These are phyloP conservation scores for Coelopa frigida DNA, from an alignment of 1,140 invertebrate genomes.

Conservation along the genomic window DNA sequence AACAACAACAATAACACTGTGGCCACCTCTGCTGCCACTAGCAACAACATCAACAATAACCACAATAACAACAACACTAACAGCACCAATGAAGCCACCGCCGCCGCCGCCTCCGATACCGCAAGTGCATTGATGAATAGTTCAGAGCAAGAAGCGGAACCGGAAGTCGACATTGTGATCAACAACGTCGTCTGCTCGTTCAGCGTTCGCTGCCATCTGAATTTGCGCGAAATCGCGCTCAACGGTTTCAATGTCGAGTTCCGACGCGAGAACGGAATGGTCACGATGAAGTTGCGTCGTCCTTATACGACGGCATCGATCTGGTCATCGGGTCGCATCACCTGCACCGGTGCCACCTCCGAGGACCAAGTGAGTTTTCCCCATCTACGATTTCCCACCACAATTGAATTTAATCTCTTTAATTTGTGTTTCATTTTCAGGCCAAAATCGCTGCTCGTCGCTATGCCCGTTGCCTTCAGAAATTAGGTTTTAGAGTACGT, in stretches of 20 bases:
- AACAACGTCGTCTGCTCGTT: slow-evolving; percentile 99
- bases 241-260: slow-evolving; percentile 93
- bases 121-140: slow-evolving; percentile 5
- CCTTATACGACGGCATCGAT: slow-evolving; percentile 93
- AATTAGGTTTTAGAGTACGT: slow-evolving; percentile 81
- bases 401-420: no score
- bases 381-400: neutral
- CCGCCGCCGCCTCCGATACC: neutral
- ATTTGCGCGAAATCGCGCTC: slow-evolving; percentile 89
- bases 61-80: slow-evolving; percentile 3
- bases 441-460: slow-evolving; percentile 85
- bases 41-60: no score
- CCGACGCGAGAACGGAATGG: slow-evolving; percentile 91
- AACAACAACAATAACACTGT: slow-evolving; percentile 3
- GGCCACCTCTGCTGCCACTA: neutral
- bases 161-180: slow-evolving; percentile 88
- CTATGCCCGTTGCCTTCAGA: slow-evolving; percentile 85
- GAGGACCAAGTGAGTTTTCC: slow-evolving; percentile 60
- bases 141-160: slow-evolving; percentile 43
- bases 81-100: slow-evolving; percentile 6
- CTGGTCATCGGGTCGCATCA: slow-evolving; percentile 96
- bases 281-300: slow-evolving; percentile 92
- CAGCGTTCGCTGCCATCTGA: slow-evolving; percentile 93
- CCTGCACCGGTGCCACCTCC: slow-evolving; percentile 92
- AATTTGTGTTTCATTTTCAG: slow-evolving; percentile 20